Evolutionary conservation across 2,113 vertebrate species (phyloP).

Genomic region (Danionella cerebrum): DNA sequence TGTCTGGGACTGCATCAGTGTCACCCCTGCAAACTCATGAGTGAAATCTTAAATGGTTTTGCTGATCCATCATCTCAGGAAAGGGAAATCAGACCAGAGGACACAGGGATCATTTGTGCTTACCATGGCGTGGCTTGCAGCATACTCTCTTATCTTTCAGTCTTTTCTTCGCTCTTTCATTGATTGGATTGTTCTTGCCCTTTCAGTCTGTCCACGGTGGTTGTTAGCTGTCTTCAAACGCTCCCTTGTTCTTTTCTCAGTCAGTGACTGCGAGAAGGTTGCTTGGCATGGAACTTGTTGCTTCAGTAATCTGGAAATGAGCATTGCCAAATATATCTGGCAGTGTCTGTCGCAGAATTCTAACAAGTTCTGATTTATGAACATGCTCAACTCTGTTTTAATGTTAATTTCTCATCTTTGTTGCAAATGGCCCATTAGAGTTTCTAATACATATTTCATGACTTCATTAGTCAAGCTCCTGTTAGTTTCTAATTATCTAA

Average conservation of each 20-base stretch:
- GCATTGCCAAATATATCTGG: not conserved
- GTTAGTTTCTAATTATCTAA: not conserved
- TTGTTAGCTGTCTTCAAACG: not conserved
- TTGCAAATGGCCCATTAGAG: not conserved
- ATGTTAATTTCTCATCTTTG: not conserved
- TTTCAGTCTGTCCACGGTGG: not conserved
- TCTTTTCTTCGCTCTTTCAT: not conserved
- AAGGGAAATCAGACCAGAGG: conserved; percentile 2
- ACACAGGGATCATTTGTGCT: not conserved
- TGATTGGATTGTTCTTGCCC: conserved; percentile 2
- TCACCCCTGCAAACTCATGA: not conserved
- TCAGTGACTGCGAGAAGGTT: not conserved
- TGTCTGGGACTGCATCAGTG: not conserved
- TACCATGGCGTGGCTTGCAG: not conserved
- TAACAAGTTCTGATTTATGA: not conserved
- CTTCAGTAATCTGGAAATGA: conserved; percentile 3
- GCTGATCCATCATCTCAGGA: conserved; percentile 7
- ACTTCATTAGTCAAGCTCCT: not conserved
- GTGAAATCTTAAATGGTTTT: conserved; percentile 4
- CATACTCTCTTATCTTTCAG: not conserved
- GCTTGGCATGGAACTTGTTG: not conserved
- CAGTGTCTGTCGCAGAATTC: not conserved
- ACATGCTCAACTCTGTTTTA: not conserved
- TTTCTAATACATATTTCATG: conserved; percentile 1
- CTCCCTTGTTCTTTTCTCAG: not conserved